Base-by-base conservation (phyloP, 37 sponge, comb jelly and placozoan species). In the Beroe forskalii region DNA sequence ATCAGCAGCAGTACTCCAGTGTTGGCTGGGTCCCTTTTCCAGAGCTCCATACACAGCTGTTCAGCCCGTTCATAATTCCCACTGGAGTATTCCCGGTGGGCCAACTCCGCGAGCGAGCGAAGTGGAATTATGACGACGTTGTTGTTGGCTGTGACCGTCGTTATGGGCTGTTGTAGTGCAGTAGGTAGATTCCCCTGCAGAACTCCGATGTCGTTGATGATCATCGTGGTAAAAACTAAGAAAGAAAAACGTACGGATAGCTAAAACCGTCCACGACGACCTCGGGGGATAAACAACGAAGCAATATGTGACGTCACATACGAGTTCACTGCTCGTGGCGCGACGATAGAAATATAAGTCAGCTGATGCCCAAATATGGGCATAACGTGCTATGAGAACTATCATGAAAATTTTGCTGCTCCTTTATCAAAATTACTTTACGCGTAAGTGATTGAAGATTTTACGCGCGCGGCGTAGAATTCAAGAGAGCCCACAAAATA, bases 1-100 rank as follows among this genome's bases (percentile, higher is more conserved):
- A 98, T 95, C 1, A 98, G 95, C 1, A 98, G 92, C 1, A 98
- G 93, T 75, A 95, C 95, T 40, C 96, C 99, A 24, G 95, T 96
- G 86, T 98, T 98, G n/a, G 95, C 95, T 0, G 95, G 99, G 62
- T 98, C 99, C 17, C 95, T 60, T 8, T 92, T 93, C 99, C 99
- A 98, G 39, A 96, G 92, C 91, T 98, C 99, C 95, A 95, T 96
- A 92, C 95, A 93, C 17, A 95, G 90, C 75, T 93, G 93, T 86
- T 98, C 96, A 20, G 99, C 94, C 40, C 91, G 48, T 35, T 98
- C 99, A 66, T 98, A 98, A 76, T 93, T 93, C 0, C 94, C 99
- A 40, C 92, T 67, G 44, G 95, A 96, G 91, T 98, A 98, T 30
- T 98, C 97, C 14, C 93, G 89, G 83, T 98, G 99, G 40, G 99